phyloP scores from a whole-genome alignment of 2,113 vertebrate genomes.

The Bombycilla garrulus region DNA sequence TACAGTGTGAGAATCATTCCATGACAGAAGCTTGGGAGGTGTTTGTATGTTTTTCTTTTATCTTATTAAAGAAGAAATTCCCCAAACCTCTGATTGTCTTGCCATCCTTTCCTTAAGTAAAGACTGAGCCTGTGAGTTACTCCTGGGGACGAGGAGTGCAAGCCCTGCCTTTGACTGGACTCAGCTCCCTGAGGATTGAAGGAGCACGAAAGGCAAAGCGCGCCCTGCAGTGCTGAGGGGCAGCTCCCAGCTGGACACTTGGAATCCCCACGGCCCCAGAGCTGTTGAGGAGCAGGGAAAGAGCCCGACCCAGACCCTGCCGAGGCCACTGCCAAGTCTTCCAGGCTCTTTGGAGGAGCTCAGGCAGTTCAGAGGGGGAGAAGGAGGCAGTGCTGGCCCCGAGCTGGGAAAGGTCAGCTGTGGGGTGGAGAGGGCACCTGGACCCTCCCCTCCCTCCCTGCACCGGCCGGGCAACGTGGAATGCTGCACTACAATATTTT shows the following conservation, averaged over 20 bases:
- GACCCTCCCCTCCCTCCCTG: neutral
- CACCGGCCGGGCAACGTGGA: neutral
- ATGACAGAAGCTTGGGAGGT: slow-evolving; percentile 29
- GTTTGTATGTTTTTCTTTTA: slow-evolving; percentile 36
- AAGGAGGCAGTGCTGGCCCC: rapidly evolving
- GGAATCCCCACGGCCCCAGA: neutral
- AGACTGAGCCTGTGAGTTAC: neutral
- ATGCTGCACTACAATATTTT: neutral
- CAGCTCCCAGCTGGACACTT: neutral
- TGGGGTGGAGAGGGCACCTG: neutral
- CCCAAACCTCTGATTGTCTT: slow-evolving; percentile 15
- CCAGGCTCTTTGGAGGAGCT: neutral
- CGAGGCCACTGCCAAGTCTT: neutral
- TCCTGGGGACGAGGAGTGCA: neutral
- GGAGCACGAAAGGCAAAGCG: neutral
- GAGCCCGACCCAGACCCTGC: neutral
- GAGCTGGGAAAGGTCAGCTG: neutral
- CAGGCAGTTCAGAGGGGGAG: rapidly evolving
- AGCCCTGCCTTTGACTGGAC: neutral
- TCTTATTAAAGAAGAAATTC: slow-evolving; percentile 55
- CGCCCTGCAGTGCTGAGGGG: neutral
- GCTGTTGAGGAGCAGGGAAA: neutral
- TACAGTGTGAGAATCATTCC: slow-evolving; percentile 40
- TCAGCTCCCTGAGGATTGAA: neutral
- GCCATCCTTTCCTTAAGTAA: slow-evolving; percentile 25